Conservation (phyloP, 2,113 vertebrate species). For the Chascanopsetta lugubris region DNA sequence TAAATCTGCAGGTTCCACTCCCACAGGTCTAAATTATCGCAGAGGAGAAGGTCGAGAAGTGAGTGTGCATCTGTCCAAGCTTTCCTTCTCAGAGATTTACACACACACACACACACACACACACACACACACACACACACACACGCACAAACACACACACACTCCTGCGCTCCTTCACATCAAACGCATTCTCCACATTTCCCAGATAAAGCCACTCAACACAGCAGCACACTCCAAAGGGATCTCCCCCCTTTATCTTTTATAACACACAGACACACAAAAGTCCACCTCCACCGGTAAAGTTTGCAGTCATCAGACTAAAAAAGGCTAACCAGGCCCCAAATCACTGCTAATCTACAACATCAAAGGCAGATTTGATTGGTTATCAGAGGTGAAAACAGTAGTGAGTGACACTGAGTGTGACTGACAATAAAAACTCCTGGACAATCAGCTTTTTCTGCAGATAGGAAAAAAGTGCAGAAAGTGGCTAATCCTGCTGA, state of each 20-base stretch:
- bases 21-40: background rate
- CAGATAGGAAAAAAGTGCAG: constrained; percentile 33
- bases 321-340: background rate
- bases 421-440: constrained; percentile 25
- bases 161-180: constrained; percentile 41
- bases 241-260: constrained; percentile 48
- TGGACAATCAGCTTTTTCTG: constrained; percentile 30
- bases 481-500: constrained; percentile 20
- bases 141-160: background rate
- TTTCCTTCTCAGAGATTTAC: background rate
- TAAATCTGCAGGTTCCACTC: background rate
- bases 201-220: constrained; percentile 62
- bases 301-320: constrained; percentile 14
- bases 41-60: background rate
- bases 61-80: constrained; percentile 14
- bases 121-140: constrained; percentile 29
- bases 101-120: constrained; percentile 5
- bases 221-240: constrained; percentile 44
- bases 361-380: background rate
- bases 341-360: background rate
- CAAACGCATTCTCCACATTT: constrained; percentile 74
- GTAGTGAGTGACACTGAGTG: constrained; percentile 25
- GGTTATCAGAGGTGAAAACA: constrained; percentile 36
- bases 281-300: constrained; percentile 24
- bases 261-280: constrained; percentile 22